Percentiles rank a stretch among this genome's conserved stretches.
These are phyloP conservation scores for Corythoichthys haematopterus DNA, from an alignment of 2,113 vertebrate species.

Conservation along the genomic window DNA sequence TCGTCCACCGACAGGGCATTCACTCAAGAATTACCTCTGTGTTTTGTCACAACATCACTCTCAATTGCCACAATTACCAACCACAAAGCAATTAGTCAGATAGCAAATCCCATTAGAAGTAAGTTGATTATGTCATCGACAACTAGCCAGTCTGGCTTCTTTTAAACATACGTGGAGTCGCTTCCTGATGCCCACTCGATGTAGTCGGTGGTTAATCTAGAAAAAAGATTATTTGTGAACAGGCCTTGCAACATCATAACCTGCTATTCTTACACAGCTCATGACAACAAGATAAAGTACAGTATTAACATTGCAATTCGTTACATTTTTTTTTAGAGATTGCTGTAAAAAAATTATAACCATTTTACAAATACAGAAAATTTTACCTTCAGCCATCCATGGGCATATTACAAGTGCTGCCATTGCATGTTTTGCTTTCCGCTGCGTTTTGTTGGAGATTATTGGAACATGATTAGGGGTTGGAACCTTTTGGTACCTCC, in stretches of 20 bases:
- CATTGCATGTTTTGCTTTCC: too few relatives aligned
- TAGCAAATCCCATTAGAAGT: constrained; percentile 3
- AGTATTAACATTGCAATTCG: background rate
- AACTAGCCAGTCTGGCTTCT: background rate
- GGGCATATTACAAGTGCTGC: too few relatives aligned
- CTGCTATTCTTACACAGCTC: background rate
- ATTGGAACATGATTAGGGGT: too few relatives aligned
- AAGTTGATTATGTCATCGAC: constrained; percentile 9
- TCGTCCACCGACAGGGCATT: background rate
- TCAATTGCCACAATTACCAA: background rate
- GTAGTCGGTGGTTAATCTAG: background rate
- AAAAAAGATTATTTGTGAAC: background rate
- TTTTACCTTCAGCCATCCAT: too few relatives aligned
- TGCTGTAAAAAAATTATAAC: too few relatives aligned
- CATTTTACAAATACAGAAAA: too few relatives aligned
- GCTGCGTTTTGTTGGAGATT: too few relatives aligned
- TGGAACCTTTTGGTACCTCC: too few relatives aligned
- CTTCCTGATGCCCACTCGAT: background rate
- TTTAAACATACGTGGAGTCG: background rate
- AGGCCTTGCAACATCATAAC: background rate
- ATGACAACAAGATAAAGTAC: background rate
- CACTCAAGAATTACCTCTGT: background rate
- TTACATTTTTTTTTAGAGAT: background rate
- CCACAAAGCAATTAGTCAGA: constrained; percentile 5
- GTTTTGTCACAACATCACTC: background rate